A percentile compares a stretch with the other conserved stretches of the same genome.
phyloP scores from a whole-genome alignment of 2,888 invertebrate species.

The Tetropium fuscum region DNA sequence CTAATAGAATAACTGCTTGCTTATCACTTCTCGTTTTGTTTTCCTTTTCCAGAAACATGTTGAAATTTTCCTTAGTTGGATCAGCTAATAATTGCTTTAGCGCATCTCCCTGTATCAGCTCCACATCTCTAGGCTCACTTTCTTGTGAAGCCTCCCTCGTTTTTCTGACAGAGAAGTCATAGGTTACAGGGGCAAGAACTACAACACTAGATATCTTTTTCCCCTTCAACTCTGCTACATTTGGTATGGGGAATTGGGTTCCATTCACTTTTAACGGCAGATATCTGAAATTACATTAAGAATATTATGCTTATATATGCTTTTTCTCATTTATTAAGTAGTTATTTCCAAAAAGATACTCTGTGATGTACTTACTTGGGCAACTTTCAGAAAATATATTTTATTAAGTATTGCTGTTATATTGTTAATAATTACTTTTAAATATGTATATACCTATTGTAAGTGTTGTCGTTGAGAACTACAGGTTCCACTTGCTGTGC shows the following conservation, averaged over 20 bases:
- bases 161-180: slow-evolving; percentile 70
- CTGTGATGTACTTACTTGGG: too few species aligned
- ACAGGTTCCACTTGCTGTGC: slow-evolving; percentile 83
- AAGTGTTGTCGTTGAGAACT: slow-evolving; percentile 78
- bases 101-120: slow-evolving; percentile 71
- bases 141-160: slow-evolving; percentile 70
- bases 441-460: slow-evolving; percentile 71
- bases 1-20: slow-evolving; percentile 85
- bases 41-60: slow-evolving; percentile 84
- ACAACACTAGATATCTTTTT: slow-evolving; percentile 87
- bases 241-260: slow-evolving; percentile 86
- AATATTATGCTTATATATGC: background rate
- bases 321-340: too few species aligned
- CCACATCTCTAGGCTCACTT: slow-evolving; percentile 55
- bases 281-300: slow-evolving; percentile 64
- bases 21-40: slow-evolving; percentile 79
- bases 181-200: slow-evolving; percentile 85
- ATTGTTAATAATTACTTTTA: background rate
- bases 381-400: too few species aligned
- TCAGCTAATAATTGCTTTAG: slow-evolving; percentile 81
- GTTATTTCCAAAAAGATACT: too few species aligned
- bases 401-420: too few species aligned
- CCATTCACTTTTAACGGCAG: slow-evolving; percentile 87
- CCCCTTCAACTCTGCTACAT: slow-evolving; percentile 79
- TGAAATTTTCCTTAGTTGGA: slow-evolving; percentile 82